Base-by-base conservation (phyloP, 2,888 invertebrate genomes). In the Epirrhoe tristata region DNA sequence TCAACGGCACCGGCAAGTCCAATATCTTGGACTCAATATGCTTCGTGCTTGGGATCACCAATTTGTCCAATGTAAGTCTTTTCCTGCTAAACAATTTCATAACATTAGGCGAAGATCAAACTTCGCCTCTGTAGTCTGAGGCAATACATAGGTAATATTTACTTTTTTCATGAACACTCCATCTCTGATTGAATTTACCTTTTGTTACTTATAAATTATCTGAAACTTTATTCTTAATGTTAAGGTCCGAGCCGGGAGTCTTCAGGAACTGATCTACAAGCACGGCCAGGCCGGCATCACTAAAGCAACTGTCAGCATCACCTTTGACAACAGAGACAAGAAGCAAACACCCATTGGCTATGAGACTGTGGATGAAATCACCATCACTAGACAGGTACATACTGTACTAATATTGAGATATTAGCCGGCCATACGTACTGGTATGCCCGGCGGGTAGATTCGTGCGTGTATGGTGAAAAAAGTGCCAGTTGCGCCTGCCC, bases 21-120 rank as follows among this genome's bases (percentile, higher is more conserved):
- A 99, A 99, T 83, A 98, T 99, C 83, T 94, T 99, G 67, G 99
- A 99, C 93, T 96, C 98, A 0, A 99, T 99, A 87, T 99, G 99
- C 87, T 99, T 99, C 87, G 97, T 99, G 6, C 93, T 99, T 32
- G 99, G 99, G 61, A 99, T 99, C 60, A 96, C 97, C 16, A 98
- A 99, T 88, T 94, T 99, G 72, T 95, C 96, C 1, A 97, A 98
- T 89, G 98, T 98, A 94, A 95, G 94, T 72, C 6, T 10, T 14
- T 14, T 16, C 14, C 16, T 6, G 14, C 6, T 46, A 46, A 14
- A 46, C 10, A 8, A 10, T 43, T 34, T 43, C 39, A 43, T 12
- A 10, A 39, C 4, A 39, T 39, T 39, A 6, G 36, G 1, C n/a
- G n/a, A n/a, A n/a, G n/a, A n/a, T n/a, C n/a, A n/a, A n/a, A n/a